Percentiles rank a stretch among this genome's conserved stretches.
Conservation (phyloP, 1,140 invertebrate species). For the Microplitis demolitor region DNA sequence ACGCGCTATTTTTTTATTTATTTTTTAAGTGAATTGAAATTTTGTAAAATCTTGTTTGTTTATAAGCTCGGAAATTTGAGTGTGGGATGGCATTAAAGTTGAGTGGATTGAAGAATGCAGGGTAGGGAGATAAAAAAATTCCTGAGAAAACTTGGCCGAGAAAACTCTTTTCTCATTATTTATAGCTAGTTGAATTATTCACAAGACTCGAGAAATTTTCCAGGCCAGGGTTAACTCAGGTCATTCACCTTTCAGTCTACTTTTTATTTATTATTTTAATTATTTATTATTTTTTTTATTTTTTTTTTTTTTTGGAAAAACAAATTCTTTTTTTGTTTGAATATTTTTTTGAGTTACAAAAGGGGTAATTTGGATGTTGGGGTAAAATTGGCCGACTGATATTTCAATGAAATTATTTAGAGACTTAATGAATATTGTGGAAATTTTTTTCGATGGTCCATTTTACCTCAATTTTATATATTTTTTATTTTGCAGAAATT, state of each 20-base stretch:
- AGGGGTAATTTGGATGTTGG: too few relatives aligned
- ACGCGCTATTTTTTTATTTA: too few relatives aligned
- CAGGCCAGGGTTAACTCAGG: constrained; percentile 58
- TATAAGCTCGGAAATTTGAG: neutral
- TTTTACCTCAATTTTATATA: too few relatives aligned
- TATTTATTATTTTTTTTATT: too few relatives aligned
- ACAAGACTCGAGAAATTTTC: constrained; percentile 61
- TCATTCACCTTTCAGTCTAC: constrained; percentile 43
- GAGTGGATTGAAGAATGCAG: constrained; percentile 10
- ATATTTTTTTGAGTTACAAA: too few relatives aligned
- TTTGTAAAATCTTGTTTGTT: neutral
- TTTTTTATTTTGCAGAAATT: too few relatives aligned
- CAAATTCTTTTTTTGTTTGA: too few relatives aligned
- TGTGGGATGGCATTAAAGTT: constrained; percentile 27
- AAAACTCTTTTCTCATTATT: constrained; percentile 60
- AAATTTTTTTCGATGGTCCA: too few relatives aligned
- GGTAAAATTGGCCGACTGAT: too few relatives aligned
- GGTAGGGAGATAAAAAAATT: constrained; percentile 42
- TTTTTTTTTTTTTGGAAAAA: too few relatives aligned
- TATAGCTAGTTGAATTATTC: constrained; percentile 60
- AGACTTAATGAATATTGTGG: too few relatives aligned
- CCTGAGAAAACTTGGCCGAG: constrained; percentile 55
- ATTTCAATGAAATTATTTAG: too few relatives aligned
- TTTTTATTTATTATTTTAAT: neutral
- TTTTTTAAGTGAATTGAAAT: constrained; percentile 7